Conservation (phyloP, 2,797 vertebrate genomes). For the Argyrosomus regius region DNA sequence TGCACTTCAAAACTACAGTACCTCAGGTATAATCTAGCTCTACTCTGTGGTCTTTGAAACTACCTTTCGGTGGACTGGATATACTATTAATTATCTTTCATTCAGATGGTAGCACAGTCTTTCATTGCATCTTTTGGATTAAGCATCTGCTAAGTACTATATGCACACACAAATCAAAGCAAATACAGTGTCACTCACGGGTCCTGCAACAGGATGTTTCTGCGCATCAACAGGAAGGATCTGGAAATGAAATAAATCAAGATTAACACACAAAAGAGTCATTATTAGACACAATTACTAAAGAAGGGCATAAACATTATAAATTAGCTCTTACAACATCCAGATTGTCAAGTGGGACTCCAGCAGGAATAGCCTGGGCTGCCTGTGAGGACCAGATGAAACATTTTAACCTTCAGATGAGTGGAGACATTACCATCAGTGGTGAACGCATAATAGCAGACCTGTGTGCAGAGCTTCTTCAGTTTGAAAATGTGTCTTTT, state of each 20-base stretch:
- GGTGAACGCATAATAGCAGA: constrained; percentile 36
- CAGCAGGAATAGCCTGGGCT: constrained; percentile 55
- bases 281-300: neutral
- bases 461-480: constrained; percentile 4
- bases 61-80: neutral
- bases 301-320: neutral
- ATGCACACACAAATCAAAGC: neutral
- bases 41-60: neutral
- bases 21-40: neutral
- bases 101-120: neutral
- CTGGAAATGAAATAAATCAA: constrained; percentile 40
- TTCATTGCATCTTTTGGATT: neutral
- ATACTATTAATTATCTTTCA: neutral
- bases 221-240: constrained; percentile 67
- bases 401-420: neutral
- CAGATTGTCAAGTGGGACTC: constrained; percentile 50
- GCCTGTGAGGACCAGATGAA: constrained; percentile 51
- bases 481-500: constrained; percentile 23
- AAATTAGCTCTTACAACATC: constrained; percentile 64
- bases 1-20: neutral
- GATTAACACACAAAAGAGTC: neutral
- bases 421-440: constrained; percentile 9
- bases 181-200: constrained; percentile 59
- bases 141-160: neutral
- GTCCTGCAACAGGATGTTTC: constrained; percentile 31